phyloP scores from a whole-genome alignment of 2,113 vertebrate species.

The Pterocles gutturalis region DNA sequence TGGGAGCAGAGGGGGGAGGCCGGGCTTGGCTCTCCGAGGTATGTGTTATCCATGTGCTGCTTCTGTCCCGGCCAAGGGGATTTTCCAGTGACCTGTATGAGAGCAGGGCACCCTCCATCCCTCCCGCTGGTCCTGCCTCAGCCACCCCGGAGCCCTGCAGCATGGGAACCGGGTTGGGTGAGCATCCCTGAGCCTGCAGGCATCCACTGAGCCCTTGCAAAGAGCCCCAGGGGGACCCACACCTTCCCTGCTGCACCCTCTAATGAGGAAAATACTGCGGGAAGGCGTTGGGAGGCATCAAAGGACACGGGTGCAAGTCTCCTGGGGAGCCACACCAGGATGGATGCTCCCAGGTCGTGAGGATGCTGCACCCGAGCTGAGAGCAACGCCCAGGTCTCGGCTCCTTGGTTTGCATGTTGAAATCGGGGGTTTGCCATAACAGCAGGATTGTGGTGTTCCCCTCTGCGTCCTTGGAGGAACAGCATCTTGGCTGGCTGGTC shows the following conservation, averaged over 20 bases:
- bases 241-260: not conserved
- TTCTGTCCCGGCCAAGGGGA: not conserved
- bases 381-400: not conserved
- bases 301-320: not conserved
- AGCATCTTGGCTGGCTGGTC: not conserved
- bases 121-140: not conserved
- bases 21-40: accelerated
- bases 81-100: slow-evolving; percentile 5
- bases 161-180: accelerated
- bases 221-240: not conserved
- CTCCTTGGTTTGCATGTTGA: not conserved
- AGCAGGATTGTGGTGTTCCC: not conserved
- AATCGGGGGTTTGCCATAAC: not conserved
- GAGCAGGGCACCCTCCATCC: not conserved
- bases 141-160: accelerated
- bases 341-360: not conserved
- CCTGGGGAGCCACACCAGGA: accelerated
- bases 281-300: not conserved
- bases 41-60: not conserved
- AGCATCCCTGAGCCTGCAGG: not conserved
- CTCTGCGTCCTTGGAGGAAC: not conserved
- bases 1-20: not conserved
- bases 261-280: not conserved
- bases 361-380: not conserved
- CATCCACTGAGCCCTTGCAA: not conserved